Conservation (phyloP, 2,888 invertebrate genomes). For the Drosophila stalkeri region DNA sequence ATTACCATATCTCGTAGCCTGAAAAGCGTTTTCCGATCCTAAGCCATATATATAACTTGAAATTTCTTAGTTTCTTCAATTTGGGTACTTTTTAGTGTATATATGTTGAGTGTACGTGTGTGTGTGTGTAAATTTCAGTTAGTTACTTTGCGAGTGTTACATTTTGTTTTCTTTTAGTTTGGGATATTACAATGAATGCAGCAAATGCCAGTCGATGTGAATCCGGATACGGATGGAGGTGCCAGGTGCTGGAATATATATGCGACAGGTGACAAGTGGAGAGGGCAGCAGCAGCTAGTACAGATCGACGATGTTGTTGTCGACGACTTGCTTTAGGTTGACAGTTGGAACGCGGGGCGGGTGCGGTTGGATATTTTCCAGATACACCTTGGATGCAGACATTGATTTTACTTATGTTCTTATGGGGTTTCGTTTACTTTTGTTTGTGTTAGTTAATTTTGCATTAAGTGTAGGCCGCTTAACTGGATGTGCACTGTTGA, state of each 20-base stretch:
- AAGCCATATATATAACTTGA: conserved; percentile 58
- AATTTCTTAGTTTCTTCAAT: conserved; percentile 40
- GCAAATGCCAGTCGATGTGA: conserved; percentile 12
- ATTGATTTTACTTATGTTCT: conserved; percentile 5
- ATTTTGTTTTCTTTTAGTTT: background rate
- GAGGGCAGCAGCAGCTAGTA: conserved; percentile 12
- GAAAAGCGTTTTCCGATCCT: conserved; percentile 37
- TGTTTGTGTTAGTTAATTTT: conserved; percentile 11
- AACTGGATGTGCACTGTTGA: conserved; percentile 92
- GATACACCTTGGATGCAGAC: conserved; percentile 21
- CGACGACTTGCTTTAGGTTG: conserved; percentile 35
- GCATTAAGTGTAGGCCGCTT: conserved; percentile 81
- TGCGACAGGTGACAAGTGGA: conserved; percentile 5
- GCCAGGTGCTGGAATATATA: conserved; percentile 23
- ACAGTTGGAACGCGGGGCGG: conserved; percentile 32
- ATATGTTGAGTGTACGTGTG: background rate
- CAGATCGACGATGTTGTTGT: conserved; percentile 8
- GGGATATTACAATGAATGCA: conserved; percentile 26
- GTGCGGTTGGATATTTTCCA: conserved; percentile 19
- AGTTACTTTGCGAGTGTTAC: conserved; percentile 21
- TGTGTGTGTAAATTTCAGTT: conserved; percentile 16
- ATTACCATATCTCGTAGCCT: conserved; percentile 62
- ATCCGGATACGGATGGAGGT: background rate
- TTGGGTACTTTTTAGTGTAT: conserved; percentile 33
- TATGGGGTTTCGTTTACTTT: background rate